Evolutionary conservation across 2,888 invertebrate species (phyloP), one percentile per base, ranked within the genome.

Genomic region (Zygothrica quintamaculata): DNA sequence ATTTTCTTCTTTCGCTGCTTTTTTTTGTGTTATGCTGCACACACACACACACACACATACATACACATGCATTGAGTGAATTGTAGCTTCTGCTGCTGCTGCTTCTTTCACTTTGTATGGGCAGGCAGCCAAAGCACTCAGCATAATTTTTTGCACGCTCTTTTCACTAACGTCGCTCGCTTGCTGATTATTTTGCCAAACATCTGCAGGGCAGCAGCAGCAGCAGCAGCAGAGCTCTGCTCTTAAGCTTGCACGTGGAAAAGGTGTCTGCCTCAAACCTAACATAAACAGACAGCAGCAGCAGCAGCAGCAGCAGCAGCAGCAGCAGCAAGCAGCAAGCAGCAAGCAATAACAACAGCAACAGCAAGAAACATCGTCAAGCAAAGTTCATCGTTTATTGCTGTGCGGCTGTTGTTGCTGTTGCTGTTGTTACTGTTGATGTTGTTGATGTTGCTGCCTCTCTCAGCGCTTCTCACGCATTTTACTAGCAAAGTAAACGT

Each of bases 121-220:
- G 85, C 79, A 79, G 81, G 82, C 87, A 82, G 80, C 87, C 88
- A 88, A 71, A 81, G 88, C 88, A 88, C 81, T 87, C 80, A 80
- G 84, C 80, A 80, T 87, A 87, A 86, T 88, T 79, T 82, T 87
- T 85, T 80, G 88, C 81, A 81, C 86, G 77, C 80, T 84, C 81
- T 88, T 81, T 86, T 86, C 88, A 80, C 76, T 74, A 85, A 82
- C 73, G 71, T 65, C 62, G 75, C 67, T 85, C 55, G 88, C 67
- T 85, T 57, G 88, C 88, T 87, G 87, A 81, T 81, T 81, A 81
- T 81, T 82, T 86, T 87, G 70, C 75, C 75, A 76, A 76, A 76
- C 75, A 76, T 77, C 74, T 74, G 77, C 73, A 69, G 57, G 42
- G 57, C 60, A 55, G 51, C 70, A 59, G 73, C 46, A 33, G 7